phyloP scores from a whole-genome alignment of 35 echinoderm and acorn worm species.

The Lytechinus pictus region DNA sequence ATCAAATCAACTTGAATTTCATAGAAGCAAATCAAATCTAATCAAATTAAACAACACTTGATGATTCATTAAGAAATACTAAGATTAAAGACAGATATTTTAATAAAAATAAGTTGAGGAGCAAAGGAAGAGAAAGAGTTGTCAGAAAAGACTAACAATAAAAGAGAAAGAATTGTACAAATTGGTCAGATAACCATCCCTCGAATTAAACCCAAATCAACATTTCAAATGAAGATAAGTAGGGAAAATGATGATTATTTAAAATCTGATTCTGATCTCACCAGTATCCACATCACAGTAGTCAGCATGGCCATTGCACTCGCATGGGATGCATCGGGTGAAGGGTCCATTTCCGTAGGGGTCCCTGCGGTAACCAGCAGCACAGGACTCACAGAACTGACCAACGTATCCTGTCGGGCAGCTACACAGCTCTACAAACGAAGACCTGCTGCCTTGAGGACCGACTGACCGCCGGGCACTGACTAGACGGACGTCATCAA shows the following conservation, averaged over 20 bases:
- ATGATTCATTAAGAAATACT: background rate
- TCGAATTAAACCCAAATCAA: background rate
- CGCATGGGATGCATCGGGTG: conserved; percentile 86
- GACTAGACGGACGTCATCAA: conserved; percentile 84
- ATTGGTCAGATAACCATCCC: background rate
- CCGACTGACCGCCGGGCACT: conserved; percentile 73
- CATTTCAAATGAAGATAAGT: background rate
- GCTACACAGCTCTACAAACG: conserved; percentile 85
- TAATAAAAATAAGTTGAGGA: background rate
- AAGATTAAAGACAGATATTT: background rate
- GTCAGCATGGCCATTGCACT: conserved; percentile 89
- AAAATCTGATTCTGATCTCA: conserved; percentile 32
- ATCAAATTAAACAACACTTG: no score
- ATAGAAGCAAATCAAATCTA: no score
- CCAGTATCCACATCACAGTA: conserved; percentile 87
- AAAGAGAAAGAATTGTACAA: background rate
- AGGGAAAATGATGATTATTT: background rate
- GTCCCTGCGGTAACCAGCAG: conserved; percentile 76
- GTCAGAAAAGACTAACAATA: background rate
- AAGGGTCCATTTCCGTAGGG: conserved; percentile 78
- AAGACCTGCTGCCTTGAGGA: conserved; percentile 47
- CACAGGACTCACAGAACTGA: conserved; percentile 97
- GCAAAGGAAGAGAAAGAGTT: background rate
- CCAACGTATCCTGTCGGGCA: conserved; percentile 90
- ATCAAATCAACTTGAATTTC: no score